These are phyloP conservation scores for Kryptopterus vitreolus DNA, from an alignment of 2,797 vertebrate species.

Conservation along the genomic window DNA sequence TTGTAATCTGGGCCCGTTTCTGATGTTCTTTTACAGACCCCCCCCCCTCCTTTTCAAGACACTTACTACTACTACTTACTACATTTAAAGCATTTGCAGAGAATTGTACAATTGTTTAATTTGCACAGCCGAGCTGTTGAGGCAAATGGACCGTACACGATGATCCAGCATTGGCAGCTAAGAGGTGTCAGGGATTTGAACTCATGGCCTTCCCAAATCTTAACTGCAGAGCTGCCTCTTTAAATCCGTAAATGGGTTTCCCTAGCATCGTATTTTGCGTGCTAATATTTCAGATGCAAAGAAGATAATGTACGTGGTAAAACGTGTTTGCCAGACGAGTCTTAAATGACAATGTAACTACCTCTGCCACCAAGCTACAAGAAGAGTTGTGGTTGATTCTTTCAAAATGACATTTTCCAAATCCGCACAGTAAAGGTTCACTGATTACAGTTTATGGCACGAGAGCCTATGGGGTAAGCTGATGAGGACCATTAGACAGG, in stretches of 20 bases:
- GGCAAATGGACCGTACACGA: too few species aligned
- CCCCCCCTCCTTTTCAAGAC: too few species aligned
- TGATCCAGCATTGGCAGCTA: too few species aligned
- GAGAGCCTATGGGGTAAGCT: not conserved
- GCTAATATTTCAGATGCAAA: not conserved
- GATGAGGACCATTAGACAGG: not conserved
- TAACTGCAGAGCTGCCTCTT: constrained; percentile 6
- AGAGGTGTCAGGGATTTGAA: too few species aligned
- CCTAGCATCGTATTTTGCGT: not conserved
- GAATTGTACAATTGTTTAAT: too few species aligned
- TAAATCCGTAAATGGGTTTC: constrained; percentile 36
- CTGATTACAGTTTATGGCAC: not conserved
- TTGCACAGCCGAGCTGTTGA: too few species aligned
- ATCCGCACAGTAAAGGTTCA: not conserved
- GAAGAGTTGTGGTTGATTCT: not conserved
- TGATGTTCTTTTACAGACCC: constrained; percentile 51
- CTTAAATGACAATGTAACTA: not conserved
- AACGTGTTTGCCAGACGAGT: not conserved
- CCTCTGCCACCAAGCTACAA: not conserved
- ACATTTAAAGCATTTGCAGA: too few species aligned
- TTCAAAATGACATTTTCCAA: not conserved
- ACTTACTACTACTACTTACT: not conserved
- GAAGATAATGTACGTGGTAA: not conserved
- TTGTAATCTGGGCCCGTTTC: constrained; percentile 62
- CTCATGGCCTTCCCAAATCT: too few species aligned